Percentiles rank a stretch among this genome's conserved stretches.
Conservation (phyloP, 2,797 vertebrate species). For the Poeciliopsis paucimaculata region DNA sequence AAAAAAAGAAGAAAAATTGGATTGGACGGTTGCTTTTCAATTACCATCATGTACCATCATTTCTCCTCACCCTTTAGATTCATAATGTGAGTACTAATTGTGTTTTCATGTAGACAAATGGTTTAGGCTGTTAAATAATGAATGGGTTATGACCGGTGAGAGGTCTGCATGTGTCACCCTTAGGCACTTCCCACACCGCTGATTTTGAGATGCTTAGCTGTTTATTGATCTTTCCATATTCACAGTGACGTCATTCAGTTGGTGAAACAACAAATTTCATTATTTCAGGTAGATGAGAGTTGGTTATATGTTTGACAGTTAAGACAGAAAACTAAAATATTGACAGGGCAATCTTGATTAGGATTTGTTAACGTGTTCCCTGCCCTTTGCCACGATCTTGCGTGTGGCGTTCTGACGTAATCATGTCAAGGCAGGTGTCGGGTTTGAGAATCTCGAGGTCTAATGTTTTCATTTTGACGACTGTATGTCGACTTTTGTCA, state of each 20-base stretch:
- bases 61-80: slow-evolving; percentile 59
- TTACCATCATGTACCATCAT: slow-evolving; percentile 59
- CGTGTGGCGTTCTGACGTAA: neutral
- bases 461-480: neutral
- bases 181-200: slow-evolving; percentile 56
- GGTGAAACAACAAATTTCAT: slow-evolving; percentile 13
- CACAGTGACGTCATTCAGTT: slow-evolving; percentile 13
- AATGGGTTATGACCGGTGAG: slow-evolving; percentile 68
- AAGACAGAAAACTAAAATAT: neutral
- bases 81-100: slow-evolving; percentile 63
- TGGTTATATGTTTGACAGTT: neutral
- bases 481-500: neutral
- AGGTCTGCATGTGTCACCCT: slow-evolving; percentile 47
- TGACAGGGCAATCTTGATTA: neutral
- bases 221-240: slow-evolving; percentile 37
- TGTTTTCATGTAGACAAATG: slow-evolving; percentile 74
- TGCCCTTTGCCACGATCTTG: neutral
- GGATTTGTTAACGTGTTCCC: neutral
- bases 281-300: slow-evolving; percentile 17
- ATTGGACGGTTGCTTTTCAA: slow-evolving; percentile 63
- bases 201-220: slow-evolving; percentile 45
- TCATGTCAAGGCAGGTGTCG: neutral
- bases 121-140: slow-evolving; percentile 76
- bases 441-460: neutral
- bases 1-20: neutral